Evolutionary conservation across 30 jellyfish, hydroid and myxozoan genomes (phyloP).

Genomic region (Pseudorhiza aurosa): DNA sequence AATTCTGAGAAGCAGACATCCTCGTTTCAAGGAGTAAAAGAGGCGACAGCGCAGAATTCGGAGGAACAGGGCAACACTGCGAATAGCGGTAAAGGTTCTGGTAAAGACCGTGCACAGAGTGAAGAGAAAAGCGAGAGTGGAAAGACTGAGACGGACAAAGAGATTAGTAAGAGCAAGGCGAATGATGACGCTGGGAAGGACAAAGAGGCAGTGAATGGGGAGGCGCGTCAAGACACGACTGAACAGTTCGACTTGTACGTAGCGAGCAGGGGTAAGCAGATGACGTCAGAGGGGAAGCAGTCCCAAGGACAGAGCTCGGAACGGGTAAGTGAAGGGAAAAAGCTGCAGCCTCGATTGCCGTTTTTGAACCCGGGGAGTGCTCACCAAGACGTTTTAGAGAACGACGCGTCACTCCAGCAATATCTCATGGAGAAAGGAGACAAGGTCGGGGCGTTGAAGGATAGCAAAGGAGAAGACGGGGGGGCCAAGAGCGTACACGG

Average conservation of each 20-base stretch:
- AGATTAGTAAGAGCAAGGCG: background rate
- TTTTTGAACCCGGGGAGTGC: constrained; percentile 74
- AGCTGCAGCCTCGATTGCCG: constrained; percentile 55
- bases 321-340: background rate
- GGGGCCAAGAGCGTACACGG: background rate
- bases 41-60: background rate
- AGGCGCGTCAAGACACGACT: constrained; percentile 10
- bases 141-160: background rate
- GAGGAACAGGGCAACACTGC: background rate
- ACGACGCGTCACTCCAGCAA: constrained; percentile 53
- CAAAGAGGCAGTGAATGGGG: background rate
- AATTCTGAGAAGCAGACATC: constrained; percentile 12
- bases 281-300: background rate
- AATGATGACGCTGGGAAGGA: background rate
- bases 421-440: constrained; percentile 49
- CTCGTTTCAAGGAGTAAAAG: constrained; percentile 9
- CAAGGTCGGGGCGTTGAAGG: constrained; percentile 7
- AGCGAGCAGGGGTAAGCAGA: background rate
- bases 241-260: constrained; percentile 36
- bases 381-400: constrained; percentile 67
- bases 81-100: background rate
- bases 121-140: background rate
- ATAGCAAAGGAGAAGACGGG: background rate
- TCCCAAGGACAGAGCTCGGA: background rate
- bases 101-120: background rate